Evolutionary conservation across 2,113 vertebrate species (phyloP).

Genomic region (Aspidoscelis tigris): DNA sequence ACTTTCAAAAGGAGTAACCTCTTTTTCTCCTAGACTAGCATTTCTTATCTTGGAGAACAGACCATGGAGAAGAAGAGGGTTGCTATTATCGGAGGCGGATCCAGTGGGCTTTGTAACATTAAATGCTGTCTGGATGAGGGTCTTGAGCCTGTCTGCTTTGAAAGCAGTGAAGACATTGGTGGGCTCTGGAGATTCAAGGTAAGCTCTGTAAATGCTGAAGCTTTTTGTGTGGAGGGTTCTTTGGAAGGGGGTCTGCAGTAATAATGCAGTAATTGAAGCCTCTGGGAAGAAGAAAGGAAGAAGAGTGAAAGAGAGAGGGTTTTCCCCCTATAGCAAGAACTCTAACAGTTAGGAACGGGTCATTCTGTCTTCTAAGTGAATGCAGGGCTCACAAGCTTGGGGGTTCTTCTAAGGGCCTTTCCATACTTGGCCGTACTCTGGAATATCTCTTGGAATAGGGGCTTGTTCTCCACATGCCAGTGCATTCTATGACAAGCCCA

Average conservation of each 20-base stretch:
- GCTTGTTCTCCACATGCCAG: no score
- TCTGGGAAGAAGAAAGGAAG: background rate
- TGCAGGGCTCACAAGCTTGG: background rate
- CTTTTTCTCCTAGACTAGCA: background rate
- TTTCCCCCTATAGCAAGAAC: background rate
- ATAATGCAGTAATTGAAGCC: background rate
- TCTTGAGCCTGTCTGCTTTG: constrained; percentile 80
- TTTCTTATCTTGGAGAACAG: background rate
- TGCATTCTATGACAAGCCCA: no score
- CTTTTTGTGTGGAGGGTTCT: background rate
- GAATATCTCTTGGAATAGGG: no score
- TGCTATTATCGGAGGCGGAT: constrained; percentile 83
- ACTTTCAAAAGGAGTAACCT: background rate
- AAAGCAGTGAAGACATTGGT: constrained; percentile 77
- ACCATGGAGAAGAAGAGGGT: constrained; percentile 69
- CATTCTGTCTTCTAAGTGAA: background rate
- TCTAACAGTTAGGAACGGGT: background rate
- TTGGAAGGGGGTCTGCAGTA: background rate
- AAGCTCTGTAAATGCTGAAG: constrained; percentile 19
- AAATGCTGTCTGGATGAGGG: constrained; percentile 83
- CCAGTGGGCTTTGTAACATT: constrained; percentile 79
- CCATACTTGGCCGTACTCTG: no score
- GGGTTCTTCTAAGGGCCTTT: background rate
- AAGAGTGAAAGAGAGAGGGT: background rate
- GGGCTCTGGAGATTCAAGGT: constrained; percentile 84